phyloP scores from a whole-genome alignment of 1,140 invertebrate species.

The Bursaphelenchus mucronatus region DNA sequence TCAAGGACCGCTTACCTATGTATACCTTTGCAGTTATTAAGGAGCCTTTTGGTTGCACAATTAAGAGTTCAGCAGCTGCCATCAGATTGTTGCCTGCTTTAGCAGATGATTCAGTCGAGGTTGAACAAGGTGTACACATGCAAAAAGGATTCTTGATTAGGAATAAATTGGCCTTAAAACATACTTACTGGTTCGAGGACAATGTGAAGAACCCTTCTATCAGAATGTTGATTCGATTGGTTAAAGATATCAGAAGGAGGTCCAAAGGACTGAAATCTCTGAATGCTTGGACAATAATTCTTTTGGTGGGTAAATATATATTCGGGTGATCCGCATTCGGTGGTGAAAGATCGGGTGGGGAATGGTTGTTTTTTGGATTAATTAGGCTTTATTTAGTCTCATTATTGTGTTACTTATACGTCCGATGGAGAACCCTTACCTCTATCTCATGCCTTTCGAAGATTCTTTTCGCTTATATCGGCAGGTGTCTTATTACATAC shows the following conservation, averaged over 20 bases:
- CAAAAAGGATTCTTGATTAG: no score
- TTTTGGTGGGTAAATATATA: no score
- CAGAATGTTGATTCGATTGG: slow-evolving; percentile 84
- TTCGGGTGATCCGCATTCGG: no score
- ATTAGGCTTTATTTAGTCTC: neutral
- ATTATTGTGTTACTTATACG: slow-evolving; percentile 87
- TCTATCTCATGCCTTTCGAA: slow-evolving; percentile 79
- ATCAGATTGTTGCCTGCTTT: no score
- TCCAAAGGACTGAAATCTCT: slow-evolving; percentile 84
- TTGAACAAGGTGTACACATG: no score
- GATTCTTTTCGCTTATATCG: slow-evolving; percentile 81
- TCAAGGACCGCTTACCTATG: no score
- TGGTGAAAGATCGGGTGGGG: no score
- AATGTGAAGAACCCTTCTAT: slow-evolving; percentile 94
- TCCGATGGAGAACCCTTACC: slow-evolving; percentile 83
- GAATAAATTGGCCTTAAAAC: slow-evolving; percentile 84
- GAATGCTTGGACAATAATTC: slow-evolving; percentile 91
- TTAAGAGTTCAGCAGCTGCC: no score
- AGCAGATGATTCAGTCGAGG: no score
- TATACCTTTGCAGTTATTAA: no score
- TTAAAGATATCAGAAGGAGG: slow-evolving; percentile 80
- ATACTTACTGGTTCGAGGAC: slow-evolving; percentile 94
- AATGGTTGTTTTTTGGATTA: no score
- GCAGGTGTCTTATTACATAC: slow-evolving; percentile 91
- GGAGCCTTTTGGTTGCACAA: no score